phyloP scores from a whole-genome alignment of 2,797 vertebrate genomes.

The Semaprochilodus insignis region DNA sequence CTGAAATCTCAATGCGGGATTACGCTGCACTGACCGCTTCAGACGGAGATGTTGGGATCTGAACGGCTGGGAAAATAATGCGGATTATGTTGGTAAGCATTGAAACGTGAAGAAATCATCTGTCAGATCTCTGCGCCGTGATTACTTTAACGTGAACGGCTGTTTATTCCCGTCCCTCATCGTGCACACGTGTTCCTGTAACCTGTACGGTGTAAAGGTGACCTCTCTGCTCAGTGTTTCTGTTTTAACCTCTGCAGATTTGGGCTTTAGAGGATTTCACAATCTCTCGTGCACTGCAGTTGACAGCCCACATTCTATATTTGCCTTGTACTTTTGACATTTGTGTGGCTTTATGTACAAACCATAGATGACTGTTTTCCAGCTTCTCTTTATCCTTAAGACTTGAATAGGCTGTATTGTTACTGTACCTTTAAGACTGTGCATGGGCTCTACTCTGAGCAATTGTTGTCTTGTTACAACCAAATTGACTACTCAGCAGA shows the following conservation, averaged over 20 bases:
- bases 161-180: conserved; percentile 67
- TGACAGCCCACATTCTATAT: not conserved
- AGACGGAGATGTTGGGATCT: conserved; percentile 33
- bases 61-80: conserved; percentile 64
- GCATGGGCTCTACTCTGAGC: too few relatives aligned
- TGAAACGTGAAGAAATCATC: conserved; percentile 66
- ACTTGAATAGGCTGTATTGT: too few relatives aligned
- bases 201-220: not conserved
- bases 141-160: conserved; percentile 67
- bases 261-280: not conserved
- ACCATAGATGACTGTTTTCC: too few relatives aligned
- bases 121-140: conserved; percentile 63
- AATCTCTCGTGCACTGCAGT: not conserved
- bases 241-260: not conserved
- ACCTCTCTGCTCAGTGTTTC: not conserved
- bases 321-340: too few relatives aligned
- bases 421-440: too few relatives aligned
- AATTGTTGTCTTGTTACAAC: too few relatives aligned
- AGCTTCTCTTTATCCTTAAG: too few relatives aligned
- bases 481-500: too few relatives aligned
- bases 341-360: too few relatives aligned
- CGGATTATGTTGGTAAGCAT: conserved; percentile 69
- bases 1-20: conserved; percentile 1
- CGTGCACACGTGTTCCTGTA: not conserved
- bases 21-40: conserved; percentile 14